Percentiles rank a stretch among this genome's conserved stretches.
Evolutionary conservation across 2,797 vertebrate genomes (phyloP).

Genomic region (Xerus rutilus): DNA sequence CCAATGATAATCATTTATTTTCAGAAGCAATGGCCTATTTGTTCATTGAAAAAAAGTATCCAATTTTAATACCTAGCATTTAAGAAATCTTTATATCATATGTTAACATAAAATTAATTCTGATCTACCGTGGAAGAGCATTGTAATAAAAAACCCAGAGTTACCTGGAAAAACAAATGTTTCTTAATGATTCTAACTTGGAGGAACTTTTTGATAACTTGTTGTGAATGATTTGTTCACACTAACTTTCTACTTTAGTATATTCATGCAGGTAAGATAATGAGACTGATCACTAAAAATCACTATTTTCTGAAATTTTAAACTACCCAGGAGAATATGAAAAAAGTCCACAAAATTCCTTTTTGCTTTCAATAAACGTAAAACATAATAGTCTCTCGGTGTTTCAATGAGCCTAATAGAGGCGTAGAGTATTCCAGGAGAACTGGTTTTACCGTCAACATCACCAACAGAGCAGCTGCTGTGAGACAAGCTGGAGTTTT

Average conservation of each 20-base stretch:
- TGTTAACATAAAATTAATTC: neutral
- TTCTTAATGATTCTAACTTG: conserved; percentile 56
- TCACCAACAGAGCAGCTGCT: neutral
- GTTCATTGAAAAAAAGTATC: neutral
- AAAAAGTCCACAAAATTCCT: neutral
- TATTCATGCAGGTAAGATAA: conserved; percentile 59
- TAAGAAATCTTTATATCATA: neutral
- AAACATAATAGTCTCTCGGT: neutral
- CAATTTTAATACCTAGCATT: neutral
- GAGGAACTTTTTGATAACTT: conserved; percentile 73
- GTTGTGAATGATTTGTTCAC: conserved; percentile 64
- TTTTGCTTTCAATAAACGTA: neutral
- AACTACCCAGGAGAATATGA: neutral
- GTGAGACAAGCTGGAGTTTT: neutral
- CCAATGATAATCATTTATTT: neutral
- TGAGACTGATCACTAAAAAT: conserved; percentile 40
- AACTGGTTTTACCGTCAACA: neutral
- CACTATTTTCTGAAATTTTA: conserved; percentile 48
- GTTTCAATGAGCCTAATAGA: neutral
- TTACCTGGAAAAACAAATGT: conserved; percentile 56
- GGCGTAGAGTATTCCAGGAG: neutral
- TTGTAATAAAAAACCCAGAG: conserved; percentile 61
- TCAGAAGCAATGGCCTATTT: neutral
- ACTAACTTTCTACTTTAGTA: conserved; percentile 44
- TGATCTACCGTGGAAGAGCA: neutral